Percentiles rank a stretch among this genome's conserved stretches.
Evolutionary conservation across 2,888 invertebrate species (phyloP).

Genomic region (Zaprionus obscuricornis): DNA sequence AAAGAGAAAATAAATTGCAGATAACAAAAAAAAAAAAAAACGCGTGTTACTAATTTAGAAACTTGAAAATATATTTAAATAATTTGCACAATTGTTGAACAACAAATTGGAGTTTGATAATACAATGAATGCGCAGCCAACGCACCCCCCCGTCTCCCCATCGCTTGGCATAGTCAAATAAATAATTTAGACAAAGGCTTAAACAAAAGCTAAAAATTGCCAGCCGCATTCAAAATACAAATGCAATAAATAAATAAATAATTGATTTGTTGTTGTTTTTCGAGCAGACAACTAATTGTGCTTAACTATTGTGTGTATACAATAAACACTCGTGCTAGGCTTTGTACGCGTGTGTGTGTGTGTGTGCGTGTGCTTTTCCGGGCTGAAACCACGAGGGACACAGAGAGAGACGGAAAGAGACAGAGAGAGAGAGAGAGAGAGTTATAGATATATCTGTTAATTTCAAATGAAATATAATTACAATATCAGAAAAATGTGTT

Average conservation of each 20-base stretch:
- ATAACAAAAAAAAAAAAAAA: slow-evolving; percentile 3
- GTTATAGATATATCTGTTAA: slow-evolving; percentile 38
- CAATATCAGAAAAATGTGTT: slow-evolving; percentile 19
- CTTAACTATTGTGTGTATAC: slow-evolving; percentile 36
- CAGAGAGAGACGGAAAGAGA: no score
- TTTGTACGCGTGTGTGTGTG: background rate
- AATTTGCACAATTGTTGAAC: slow-evolving; percentile 27
- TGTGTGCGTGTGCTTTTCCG: background rate
- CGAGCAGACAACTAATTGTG: slow-evolving; percentile 61
- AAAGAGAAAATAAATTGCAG: slow-evolving; percentile 7
- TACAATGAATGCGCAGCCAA: background rate
- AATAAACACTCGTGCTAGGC: background rate
- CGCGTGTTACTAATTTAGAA: no score
- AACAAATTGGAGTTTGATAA: slow-evolving; percentile 17
- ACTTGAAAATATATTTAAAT: slow-evolving; percentile 13
- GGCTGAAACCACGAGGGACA: no score
- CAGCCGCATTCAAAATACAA: slow-evolving; percentile 25
- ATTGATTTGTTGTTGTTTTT: slow-evolving; percentile 69
- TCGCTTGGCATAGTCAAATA: slow-evolving; percentile 21
- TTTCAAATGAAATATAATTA: slow-evolving; percentile 53
- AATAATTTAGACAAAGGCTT: slow-evolving; percentile 57
- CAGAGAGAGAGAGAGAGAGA: background rate
- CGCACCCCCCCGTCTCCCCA: no score
- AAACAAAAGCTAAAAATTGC: slow-evolving; percentile 57
- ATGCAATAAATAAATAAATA: slow-evolving; percentile 55